These are phyloP conservation scores for Zaprionus obscuricornis DNA, from an alignment of 2,888 invertebrate species.

Conservation along the genomic window DNA sequence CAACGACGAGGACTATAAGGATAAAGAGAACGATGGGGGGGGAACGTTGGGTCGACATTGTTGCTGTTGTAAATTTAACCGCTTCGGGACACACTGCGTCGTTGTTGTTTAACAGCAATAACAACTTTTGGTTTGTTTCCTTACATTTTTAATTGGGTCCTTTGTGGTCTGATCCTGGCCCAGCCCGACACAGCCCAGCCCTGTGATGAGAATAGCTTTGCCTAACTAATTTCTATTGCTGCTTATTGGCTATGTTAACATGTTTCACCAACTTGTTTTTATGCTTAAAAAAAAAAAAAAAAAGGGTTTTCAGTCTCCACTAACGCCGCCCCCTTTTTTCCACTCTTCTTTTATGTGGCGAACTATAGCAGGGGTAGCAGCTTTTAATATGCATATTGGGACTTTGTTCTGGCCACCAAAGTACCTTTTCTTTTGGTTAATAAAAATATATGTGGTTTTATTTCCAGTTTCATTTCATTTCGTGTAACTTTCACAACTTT, in stretches of 20 bases:
- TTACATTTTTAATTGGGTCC: conserved; percentile 82
- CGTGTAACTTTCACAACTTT: conserved; percentile 2
- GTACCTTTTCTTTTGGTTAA: conserved; percentile 65
- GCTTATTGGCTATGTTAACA: conserved; percentile 80
- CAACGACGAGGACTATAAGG: conserved; percentile 36
- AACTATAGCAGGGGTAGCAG: conserved; percentile 11
- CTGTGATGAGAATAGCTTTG: conserved; percentile 67
- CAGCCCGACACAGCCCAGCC: conserved; percentile 10
- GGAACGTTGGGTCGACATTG: conserved; percentile 22
- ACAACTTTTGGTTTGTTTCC: conserved; percentile 79
- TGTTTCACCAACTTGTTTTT: conserved; percentile 77
- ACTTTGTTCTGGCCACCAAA: conserved; percentile 54
- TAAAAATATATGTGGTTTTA: conserved; percentile 76
- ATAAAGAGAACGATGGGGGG: neutral
- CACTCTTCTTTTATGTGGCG: neutral
- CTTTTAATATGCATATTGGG: conserved; percentile 73
- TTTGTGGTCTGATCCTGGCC: conserved; percentile 71
- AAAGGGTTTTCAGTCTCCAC: conserved; percentile 49
- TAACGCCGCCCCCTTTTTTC: neutral
- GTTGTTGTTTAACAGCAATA: conserved; percentile 73
- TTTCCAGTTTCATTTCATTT: conserved; percentile 43
- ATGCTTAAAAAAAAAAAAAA: too few species aligned
- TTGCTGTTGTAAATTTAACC: conserved; percentile 80
- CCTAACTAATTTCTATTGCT: conserved; percentile 77
- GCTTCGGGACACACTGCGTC: conserved; percentile 82